Evolutionary conservation across 1,140 invertebrate species (phyloP), one percentile per base, ranked within the genome.

Genomic region (Drosophila asahinai): DNA sequence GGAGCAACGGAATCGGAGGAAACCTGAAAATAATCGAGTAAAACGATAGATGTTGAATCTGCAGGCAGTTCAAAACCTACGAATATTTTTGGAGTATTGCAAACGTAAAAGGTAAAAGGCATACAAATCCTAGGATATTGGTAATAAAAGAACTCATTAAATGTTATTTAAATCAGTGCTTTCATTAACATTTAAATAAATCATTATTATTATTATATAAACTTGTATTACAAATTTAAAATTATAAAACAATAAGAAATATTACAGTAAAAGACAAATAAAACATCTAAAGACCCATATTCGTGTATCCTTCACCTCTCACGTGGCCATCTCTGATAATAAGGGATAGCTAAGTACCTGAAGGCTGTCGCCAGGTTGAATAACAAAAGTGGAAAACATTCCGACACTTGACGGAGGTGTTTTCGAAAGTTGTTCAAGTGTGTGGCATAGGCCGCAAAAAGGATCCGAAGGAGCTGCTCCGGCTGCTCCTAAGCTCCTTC

Each of bases 351-450:
- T 45, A 68, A 70, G 66, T 68, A 68, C 38, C 8, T 36, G n/a
- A 25, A 45, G 45, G 49, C 43, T 70, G 42, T 58, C 30, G 51
- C 33, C 70, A 70, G 45, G 33, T 42, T 71, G 27, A 48, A 45
- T 30, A 51, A 59, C 47, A 54, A 54, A 77, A 66, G 62, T 67
- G 71, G 52, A 65, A 76, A 76, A 65, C 73, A 76, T 76, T 64
- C 55, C 52, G 72, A 14, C 52, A 75, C 73, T 76, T 74, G 71
- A 64, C 60, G 43, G 43, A 71, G 67, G 67, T 71, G 67, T 71
- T 71, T 71, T 64, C 73, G 43, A 76, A 76, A 76, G 60, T 63
- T 75, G 71, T 52, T 75, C 51, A 75, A 76, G 54, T 57, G 71
- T 75, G 73, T 63, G 55, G 48, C 70, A 52, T 64, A 62, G 42